Conservation (phyloP, 2,888 invertebrate genomes). For the Cactoblastis cactorum region DNA sequence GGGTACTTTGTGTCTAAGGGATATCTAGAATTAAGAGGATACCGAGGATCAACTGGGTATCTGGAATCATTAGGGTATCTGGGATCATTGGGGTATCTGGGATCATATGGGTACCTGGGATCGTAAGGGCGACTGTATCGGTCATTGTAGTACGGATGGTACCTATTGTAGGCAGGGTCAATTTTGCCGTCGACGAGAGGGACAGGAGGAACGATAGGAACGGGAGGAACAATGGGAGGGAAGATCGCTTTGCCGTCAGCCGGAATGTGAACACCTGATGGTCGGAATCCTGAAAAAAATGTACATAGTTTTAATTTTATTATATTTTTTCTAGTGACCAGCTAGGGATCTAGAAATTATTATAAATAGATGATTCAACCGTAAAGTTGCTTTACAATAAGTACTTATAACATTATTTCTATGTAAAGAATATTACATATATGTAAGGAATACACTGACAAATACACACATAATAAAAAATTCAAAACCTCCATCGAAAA, state of each 20-base stretch:
- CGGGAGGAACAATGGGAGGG: conserved; percentile 49
- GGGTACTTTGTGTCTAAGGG: conserved; percentile 16
- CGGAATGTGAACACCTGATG: conserved; percentile 82
- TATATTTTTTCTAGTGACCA: too few species aligned
- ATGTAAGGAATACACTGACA: too few species aligned
- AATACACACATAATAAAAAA: too few species aligned
- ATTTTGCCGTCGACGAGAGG: conserved; percentile 43
- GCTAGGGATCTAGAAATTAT: too few species aligned
- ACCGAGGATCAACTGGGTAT: conserved; percentile 14
- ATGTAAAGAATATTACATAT: too few species aligned
- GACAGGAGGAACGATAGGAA: background rate
- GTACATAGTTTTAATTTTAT: background rate
- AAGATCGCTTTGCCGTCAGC: conserved; percentile 74
- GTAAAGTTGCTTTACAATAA: too few species aligned
- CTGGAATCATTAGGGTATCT: conserved; percentile 15
- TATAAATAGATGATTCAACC: too few species aligned
- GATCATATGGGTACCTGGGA: conserved; percentile 29
- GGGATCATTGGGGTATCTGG: conserved; percentile 22
- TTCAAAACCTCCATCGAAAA: too few species aligned
- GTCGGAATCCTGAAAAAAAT: conserved; percentile 71
- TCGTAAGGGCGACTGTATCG: conserved; percentile 33
- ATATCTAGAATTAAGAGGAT: conserved; percentile 11
- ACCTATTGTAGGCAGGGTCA: conserved; percentile 42
- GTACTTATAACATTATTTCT: too few species aligned
- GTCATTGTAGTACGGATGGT: conserved; percentile 38